Evolutionary conservation across 2,888 invertebrate genomes (phyloP).

Genomic region (Capitulum mitella): DNA sequence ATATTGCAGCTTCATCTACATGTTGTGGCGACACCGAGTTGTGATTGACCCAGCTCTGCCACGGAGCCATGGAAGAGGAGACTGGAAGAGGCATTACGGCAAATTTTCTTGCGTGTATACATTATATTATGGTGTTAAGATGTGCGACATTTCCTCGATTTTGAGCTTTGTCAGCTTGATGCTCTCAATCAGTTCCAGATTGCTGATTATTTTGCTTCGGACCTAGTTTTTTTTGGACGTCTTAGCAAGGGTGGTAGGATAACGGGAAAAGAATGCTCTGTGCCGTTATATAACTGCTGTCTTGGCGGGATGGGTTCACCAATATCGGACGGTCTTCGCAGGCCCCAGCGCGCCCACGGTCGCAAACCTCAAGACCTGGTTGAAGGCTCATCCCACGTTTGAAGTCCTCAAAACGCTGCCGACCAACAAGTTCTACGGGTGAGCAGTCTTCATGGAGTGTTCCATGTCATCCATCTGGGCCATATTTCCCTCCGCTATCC

Average conservation of each 20-base stretch:
- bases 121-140: too few species aligned
- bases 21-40: too few species aligned
- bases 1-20: too few species aligned
- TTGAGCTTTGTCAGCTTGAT: too few species aligned
- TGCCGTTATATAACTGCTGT: background rate
- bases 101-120: too few species aligned
- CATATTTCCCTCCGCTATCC: too few species aligned
- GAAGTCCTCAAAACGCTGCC: slow-evolving; percentile 57
- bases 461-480: too few species aligned
- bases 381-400: slow-evolving; percentile 77
- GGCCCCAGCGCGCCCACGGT: slow-evolving; percentile 78
- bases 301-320: too few species aligned
- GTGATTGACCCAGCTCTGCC: too few species aligned
- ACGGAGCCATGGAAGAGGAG: too few species aligned
- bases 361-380: slow-evolving; percentile 69
- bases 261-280: background rate
- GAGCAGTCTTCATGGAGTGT: background rate
- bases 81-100: too few species aligned
- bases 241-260: background rate
- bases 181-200: background rate
- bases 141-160: too few species aligned
- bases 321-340: slow-evolving; percentile 47
- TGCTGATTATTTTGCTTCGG: background rate
- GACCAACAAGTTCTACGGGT: slow-evolving; percentile 32
- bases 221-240: background rate